Evolutionary conservation across 53 echinoderm and acorn worm species (phyloP).

Genomic region (Holothuria scabra): DNA sequence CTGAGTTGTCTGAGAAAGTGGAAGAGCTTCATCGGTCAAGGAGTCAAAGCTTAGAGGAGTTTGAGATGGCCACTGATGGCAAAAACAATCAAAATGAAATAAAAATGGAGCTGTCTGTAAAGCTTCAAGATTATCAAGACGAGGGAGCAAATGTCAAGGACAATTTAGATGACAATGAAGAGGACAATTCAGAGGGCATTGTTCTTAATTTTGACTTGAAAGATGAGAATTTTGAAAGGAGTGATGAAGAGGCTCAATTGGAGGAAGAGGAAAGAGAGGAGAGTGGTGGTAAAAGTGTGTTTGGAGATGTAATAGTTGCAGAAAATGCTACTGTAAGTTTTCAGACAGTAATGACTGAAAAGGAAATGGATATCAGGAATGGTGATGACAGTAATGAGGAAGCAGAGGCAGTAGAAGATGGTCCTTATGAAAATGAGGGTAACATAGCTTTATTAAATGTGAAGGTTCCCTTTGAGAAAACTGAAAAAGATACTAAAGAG

Average conservation of each 20-base stretch:
- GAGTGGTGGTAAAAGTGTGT: slow-evolving; percentile 8
- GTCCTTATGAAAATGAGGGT: too few relatives aligned
- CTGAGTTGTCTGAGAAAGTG: slow-evolving; percentile 51
- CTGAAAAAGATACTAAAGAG: too few relatives aligned
- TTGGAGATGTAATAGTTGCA: neutral
- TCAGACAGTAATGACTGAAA: too few relatives aligned
- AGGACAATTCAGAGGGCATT: neutral
- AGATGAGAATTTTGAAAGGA: slow-evolving; percentile 21
- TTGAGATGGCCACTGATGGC: neutral
- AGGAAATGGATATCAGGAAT: too few relatives aligned
- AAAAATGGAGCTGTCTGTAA: neutral
- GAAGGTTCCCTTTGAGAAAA: too few relatives aligned
- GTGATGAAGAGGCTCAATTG: slow-evolving; percentile 15
- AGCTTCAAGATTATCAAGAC: neutral
- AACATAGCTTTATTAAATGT: too few relatives aligned
- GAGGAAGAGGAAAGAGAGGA: neutral
- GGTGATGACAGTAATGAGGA: too few relatives aligned
- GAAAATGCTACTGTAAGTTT: too few relatives aligned
- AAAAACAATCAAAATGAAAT: neutral
- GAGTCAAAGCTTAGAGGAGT: slow-evolving; percentile 13
- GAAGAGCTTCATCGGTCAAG: slow-evolving; percentile 56
- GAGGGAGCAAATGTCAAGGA: neutral
- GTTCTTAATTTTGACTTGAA: neutral
- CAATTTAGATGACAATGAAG: neutral
- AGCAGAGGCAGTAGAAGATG: too few relatives aligned